Evolutionary conservation across 2,797 vertebrate genomes (phyloP).

Genomic region (Syngnathus rostellatus): DNA sequence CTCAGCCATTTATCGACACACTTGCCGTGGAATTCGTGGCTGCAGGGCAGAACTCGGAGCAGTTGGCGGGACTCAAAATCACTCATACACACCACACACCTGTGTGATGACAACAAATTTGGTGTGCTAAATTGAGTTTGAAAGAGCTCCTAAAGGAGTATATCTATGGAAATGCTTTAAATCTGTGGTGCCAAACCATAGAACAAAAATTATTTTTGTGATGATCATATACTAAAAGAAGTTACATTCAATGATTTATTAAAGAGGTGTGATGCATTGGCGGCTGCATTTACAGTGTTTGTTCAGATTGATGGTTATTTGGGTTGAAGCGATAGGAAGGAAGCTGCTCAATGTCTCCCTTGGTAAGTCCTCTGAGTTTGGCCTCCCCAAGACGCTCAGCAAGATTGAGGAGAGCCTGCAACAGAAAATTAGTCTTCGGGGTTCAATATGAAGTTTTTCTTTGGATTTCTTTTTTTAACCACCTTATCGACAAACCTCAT

Average conservation of each 20-base stretch:
- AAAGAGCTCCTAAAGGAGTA: background rate
- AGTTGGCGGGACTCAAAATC: constrained; percentile 98
- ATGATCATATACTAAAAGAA: background rate
- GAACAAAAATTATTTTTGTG: background rate
- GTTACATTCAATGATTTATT: background rate
- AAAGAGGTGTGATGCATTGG: background rate
- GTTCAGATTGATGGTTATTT: constrained; percentile 97
- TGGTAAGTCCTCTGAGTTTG: constrained; percentile 91
- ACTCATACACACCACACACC: constrained; percentile 98
- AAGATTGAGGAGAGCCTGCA: constrained; percentile 88
- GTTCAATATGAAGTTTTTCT: background rate
- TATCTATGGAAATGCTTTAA: background rate
- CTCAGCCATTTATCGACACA: constrained; percentile 99
- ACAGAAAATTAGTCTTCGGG: background rate
- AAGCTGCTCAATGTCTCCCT: constrained; percentile 98
- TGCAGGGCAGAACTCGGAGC: constrained; percentile 96
- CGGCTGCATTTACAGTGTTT: constrained; percentile 84
- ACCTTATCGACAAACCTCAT: constrained; percentile 73
- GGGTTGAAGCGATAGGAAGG: constrained; percentile 97
- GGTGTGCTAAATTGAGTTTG: background rate
- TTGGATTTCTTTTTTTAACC: background rate
- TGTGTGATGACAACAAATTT: constrained; percentile 30
- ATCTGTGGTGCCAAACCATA: background rate
- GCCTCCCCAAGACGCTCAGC: constrained; percentile 97
- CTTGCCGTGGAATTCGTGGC: constrained; percentile 98